Base-by-base conservation (phyloP, 23 tunicate species). In the Ascidia mentula region DNA sequence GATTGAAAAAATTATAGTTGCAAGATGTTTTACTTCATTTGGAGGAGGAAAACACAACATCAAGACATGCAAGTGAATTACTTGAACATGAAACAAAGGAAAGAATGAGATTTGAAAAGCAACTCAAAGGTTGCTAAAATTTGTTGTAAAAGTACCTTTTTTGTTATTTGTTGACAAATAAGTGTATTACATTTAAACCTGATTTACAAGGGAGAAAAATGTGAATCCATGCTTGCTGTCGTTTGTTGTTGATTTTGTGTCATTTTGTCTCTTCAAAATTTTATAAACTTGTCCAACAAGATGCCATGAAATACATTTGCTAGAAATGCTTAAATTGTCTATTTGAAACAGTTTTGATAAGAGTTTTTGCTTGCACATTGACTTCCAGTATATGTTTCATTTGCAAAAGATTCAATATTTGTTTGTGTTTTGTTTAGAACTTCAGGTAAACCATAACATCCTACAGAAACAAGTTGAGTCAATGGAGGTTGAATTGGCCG, bases 81-180 rank as follows among this genome's bases (percentile, higher is more conserved):
- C 87, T 96, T 13, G 96, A 96, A 59, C 83, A 82, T 13, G 96
- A 90, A 38, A 87, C 80, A 32, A 86, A 82, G 40, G 99, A 96
- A 40, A 87, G 89, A 40, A 46, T 84, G 30, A 36, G 60, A 28
- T 74, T 92, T 24, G 89, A 87, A 76, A 87, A 80, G 65, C 74
- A 79, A 36, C 40, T 85, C 13, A 80, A 83, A 87, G 97, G 97
- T 92, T 32, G 15, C 36, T n/a, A 0, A 13, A 26, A 9, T 39
- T 8, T 39, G n/a, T 30, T 73, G 6, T 15, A 53, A 17, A 46
- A 53, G 33, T 24, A 46, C 12, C 22, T 18, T 13, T 22, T n/a
- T n/a, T n/a, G n/a, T 13, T 69, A 69, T 45, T 45, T 45, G 17
- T 45, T 45, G 18, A 45, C 17, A 45, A 45, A 45, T n/a, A n/a